Evolutionary conservation across 2,888 invertebrate genomes (phyloP), one percentile per base, ranked within the genome.

Genomic region (Lasioglossum leucozonium): DNA sequence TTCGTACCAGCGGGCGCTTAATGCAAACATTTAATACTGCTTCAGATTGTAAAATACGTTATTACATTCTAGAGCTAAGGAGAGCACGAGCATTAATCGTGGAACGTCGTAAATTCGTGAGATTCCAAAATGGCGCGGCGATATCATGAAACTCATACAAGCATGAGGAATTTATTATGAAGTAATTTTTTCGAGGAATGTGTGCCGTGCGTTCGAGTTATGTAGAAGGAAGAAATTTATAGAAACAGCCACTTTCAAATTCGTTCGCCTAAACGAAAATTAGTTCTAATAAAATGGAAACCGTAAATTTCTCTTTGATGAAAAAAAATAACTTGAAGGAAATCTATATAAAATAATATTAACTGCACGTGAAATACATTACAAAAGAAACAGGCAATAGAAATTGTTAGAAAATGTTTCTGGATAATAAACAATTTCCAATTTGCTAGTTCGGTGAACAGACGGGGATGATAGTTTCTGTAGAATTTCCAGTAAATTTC

Each of bases 21-120:
- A 67, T 22, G 22, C 34, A 37, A 37, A 67, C 65, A 67, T 67
- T 67, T 67, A 34, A 67, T 37, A 34, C 34, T 67, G 18, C 65
- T 67, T 34, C 10, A 67, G 65, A 67, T 65, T 37, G 34, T 67
- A 67, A 67, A 67, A 22, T 67, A 67, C 65, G 65, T 67, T 67
- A 67, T 67, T 67, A 67, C 65, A 67, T 67, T 67, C 65, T 67
- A 34, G 22, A 67, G 65, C 65, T 65, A 34, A 34, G 37, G 34
- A 16, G 65, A 8, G 65, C 65, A 1, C 37, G 11, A 37, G 22
- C 65, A 67, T 67, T 67, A 67, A 67, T 67, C 65, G 65, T 37
- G 18, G 34, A 22, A 67, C 37, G 65, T 22, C 65, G 65, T 67
- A 67, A 67, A 67, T 67, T 67, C 65, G 37, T 67, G 37, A 37